Evolutionary conservation across 2,797 vertebrate species (phyloP).

Genomic region (Sebastolobus altivelis): DNA sequence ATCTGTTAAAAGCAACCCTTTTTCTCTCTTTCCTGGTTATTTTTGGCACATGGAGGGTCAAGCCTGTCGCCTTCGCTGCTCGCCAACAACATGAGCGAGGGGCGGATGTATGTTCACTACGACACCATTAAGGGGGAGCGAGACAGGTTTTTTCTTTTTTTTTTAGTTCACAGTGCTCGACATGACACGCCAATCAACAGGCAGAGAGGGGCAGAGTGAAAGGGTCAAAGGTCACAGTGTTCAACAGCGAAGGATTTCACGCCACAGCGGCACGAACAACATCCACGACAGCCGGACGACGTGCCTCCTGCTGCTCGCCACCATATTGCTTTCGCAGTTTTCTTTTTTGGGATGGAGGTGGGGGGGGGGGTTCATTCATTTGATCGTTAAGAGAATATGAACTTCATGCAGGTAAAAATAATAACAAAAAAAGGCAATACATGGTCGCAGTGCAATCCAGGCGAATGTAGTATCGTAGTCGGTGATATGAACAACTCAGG

Average conservation of each 20-base stretch:
- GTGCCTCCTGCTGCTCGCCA: constrained; percentile 21
- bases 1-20: constrained; percentile 33
- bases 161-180: constrained; percentile 73
- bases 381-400: constrained; percentile 21
- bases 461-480: constrained; percentile 22
- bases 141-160: neutral
- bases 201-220: constrained; percentile 42
- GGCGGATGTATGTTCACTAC: constrained; percentile 25
- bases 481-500: constrained; percentile 19
- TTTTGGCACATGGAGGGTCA: constrained; percentile 76
- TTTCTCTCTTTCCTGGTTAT: constrained; percentile 30
- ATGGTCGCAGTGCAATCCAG: constrained; percentile 49
- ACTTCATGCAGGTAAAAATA: constrained; percentile 51
- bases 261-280: constrained; percentile 33
- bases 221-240: constrained; percentile 79
- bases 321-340: constrained; percentile 47
- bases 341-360: neutral
- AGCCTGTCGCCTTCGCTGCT: constrained; percentile 23
- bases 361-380: constrained; percentile 25
- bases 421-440: constrained; percentile 50
- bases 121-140: constrained; percentile 9
- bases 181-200: constrained; percentile 39
- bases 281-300: constrained; percentile 7
- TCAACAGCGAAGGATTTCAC: constrained; percentile 52
- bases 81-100: constrained; percentile 14